These are phyloP conservation scores for Sepiola atlantica DNA, from an alignment of 2,888 invertebrate species.

Conservation along the genomic window DNA sequence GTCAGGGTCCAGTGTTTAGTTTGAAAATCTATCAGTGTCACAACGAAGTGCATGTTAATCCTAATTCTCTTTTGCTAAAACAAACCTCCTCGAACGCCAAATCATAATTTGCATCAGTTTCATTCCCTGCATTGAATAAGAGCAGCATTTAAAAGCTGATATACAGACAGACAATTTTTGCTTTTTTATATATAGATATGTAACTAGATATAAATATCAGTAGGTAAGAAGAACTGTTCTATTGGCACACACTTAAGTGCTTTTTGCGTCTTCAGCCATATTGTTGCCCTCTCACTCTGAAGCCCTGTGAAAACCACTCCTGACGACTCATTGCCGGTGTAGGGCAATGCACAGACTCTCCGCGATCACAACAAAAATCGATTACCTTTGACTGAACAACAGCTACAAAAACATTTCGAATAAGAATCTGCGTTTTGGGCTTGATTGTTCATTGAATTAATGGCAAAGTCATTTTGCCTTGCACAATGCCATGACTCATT, in stretches of 20 bases:
- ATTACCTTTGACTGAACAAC: background rate
- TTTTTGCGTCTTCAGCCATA: background rate
- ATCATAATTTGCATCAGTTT: too few species aligned
- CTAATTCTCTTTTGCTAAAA: too few species aligned
- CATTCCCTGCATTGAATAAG: too few species aligned
- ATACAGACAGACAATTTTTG: too few species aligned
- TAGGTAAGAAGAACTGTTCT: background rate
- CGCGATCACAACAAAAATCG: background rate
- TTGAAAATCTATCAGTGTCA: too few species aligned
- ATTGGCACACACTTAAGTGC: background rate
- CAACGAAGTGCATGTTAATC: too few species aligned
- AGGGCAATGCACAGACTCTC: background rate
- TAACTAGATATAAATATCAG: background rate
- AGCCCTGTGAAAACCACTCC: background rate
- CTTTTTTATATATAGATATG: too few species aligned
- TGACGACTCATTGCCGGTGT: background rate
- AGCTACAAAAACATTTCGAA: background rate
- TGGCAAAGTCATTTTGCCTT: background rate
- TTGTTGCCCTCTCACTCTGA: background rate
- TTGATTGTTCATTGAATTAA: conserved; percentile 20
- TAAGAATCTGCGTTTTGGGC: background rate
- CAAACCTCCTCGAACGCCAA: too few species aligned
- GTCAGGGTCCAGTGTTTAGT: too few species aligned
- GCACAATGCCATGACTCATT: background rate
- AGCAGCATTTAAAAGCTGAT: too few species aligned